These are phyloP conservation scores for Corythornis cristatus DNA, from an alignment of 2,113 vertebrate genomes.

Conservation along the genomic window DNA sequence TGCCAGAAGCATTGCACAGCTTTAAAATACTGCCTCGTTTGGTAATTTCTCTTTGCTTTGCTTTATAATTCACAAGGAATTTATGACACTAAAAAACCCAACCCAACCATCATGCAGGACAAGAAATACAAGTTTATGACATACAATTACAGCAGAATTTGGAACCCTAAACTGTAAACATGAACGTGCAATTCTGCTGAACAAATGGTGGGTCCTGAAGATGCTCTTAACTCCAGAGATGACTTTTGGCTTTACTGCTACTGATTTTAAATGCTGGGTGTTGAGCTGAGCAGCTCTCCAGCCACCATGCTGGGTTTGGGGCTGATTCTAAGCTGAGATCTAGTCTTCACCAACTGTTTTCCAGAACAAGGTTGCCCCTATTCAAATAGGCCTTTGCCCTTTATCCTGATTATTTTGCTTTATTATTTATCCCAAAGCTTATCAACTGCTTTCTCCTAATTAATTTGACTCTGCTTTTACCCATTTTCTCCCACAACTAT, in stretches of 20 bases:
- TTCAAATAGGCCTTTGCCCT: not conserved
- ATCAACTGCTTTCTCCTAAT: not conserved
- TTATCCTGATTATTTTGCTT: not conserved
- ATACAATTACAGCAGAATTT: not conserved
- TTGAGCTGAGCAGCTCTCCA: not conserved
- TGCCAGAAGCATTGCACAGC: not conserved
- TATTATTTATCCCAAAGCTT: not conserved
- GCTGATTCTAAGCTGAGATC: not conserved
- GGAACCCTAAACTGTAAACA: not conserved
- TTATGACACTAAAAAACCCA: not conserved
- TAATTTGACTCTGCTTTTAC: not conserved
- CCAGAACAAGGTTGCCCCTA: not conserved
- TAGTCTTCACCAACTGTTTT: not conserved
- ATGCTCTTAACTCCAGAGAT: not conserved
- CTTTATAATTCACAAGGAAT: not conserved
- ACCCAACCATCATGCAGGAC: not conserved
- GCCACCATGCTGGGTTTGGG: not conserved
- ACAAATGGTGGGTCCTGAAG: not conserved
- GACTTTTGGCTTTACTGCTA: not conserved
- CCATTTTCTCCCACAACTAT: not conserved
- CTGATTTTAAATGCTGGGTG: not conserved
- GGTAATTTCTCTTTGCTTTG: not conserved
- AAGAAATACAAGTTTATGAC: not conserved
- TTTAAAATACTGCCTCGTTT: not conserved
- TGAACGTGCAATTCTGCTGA: fast-evolving